Evolutionary conservation across 2,113 vertebrate genomes (phyloP), one percentile per base, ranked within the genome.

Genomic region (Coptodon rendalli): DNA sequence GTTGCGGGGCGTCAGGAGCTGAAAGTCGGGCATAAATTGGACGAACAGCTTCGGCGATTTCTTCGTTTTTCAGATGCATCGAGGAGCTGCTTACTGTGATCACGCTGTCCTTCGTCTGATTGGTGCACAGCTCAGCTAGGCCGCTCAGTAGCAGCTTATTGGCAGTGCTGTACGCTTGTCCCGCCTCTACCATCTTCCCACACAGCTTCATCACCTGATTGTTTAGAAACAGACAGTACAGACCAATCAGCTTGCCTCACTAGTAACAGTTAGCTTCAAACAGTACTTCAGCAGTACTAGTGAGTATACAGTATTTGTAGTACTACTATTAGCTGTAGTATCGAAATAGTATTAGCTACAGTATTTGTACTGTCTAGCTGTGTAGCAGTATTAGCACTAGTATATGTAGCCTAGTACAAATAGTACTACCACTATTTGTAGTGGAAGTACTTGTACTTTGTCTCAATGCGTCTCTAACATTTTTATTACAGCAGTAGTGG

Each of bases 201-300:
- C 96, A 96, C 45, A 95, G 88, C 87, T 91, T 96, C 92, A 95
- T 95, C 89, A 97, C 96, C 96, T 97, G 90, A 80, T 89, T 78
- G 89, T 81, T 61, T n/a, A 73, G 12, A 93, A 29, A 80, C 6
- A 56, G 52, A 86, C 14, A 78, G 43, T n/a, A 78, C 73, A 78
- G 73, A 52, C 45, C 43, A 52, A 52, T 78, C 27, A 52, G 17
- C 71, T 31, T 2, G 9, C 43, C 27, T 43, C 66, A n/a, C 34
- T 9, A 71, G 12, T 71, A 40, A 71, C 38, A 45, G 68, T 76
- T 31, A 76, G 27, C 71, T 17, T 78, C 0, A 19, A 76, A 76
- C 43, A 45, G 3, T 16, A 48, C 14, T 29, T 48, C 14, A 52
- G 29, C 16, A 31, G 71, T 50, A 78, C 6, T 78, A 50, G 16